Evolutionary conservation across 2,797 vertebrate species (phyloP).

Genomic region (Microctenopoma stevenorrisi): DNA sequence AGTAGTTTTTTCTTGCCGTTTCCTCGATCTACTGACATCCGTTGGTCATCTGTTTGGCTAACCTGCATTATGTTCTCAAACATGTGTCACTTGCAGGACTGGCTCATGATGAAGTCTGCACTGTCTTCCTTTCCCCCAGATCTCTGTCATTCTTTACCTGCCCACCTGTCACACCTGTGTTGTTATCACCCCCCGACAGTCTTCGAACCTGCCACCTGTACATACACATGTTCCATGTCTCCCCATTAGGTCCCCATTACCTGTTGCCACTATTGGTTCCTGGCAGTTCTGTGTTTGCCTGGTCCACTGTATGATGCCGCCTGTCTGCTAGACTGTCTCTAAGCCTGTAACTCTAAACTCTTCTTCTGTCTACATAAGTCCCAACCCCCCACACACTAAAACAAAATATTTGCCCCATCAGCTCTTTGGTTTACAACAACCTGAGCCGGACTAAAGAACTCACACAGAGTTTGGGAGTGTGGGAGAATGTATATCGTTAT

Average conservation of each 20-base stretch:
- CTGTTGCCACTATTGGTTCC: neutral
- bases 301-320: neutral
- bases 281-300: neutral
- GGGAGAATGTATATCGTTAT: neutral
- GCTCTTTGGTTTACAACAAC: neutral
- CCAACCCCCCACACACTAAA: neutral
- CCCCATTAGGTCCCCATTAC: slow-evolving; percentile 26
- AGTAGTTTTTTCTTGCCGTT: too few relatives aligned
- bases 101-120: slow-evolving; percentile 1
- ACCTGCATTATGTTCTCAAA: neutral
- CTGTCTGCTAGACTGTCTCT: slow-evolving; percentile 4
- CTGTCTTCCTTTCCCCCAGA: neutral
- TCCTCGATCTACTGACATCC: slow-evolving; percentile 2
- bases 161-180: slow-evolving; percentile 23
- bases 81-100: neutral
- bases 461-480: neutral
- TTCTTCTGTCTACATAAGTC: slow-evolving; percentile 1
- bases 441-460: neutral
- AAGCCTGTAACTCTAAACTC: slow-evolving; percentile 6
- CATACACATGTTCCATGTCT: slow-evolving; percentile 40
- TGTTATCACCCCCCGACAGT: slow-evolving; percentile 22
- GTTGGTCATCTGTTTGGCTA: neutral
- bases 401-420: neutral
- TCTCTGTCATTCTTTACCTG: slow-evolving; percentile 35
- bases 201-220: slow-evolving; percentile 42